Conservation (phyloP, 2,113 vertebrate genomes). For the Syngnathoides biaculeatus region DNA sequence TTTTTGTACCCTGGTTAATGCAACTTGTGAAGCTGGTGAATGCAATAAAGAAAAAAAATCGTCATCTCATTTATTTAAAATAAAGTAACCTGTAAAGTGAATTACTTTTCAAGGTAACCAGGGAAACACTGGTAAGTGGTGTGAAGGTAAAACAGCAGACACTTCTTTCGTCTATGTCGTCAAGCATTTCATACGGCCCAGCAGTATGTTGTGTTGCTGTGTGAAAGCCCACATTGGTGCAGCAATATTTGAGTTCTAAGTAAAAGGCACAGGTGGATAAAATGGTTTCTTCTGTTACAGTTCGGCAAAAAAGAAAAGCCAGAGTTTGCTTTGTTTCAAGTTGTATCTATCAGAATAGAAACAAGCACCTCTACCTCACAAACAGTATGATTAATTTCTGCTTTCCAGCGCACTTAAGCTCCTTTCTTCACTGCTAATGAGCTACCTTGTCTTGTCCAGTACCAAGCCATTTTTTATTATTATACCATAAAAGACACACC, state of each 20-base stretch:
- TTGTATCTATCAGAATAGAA: neutral
- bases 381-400: slow-evolving; percentile 7
- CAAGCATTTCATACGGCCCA: no score
- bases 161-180: neutral
- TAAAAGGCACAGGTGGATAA: neutral
- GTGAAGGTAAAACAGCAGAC: no score
- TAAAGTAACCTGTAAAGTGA: no score
- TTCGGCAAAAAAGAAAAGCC: neutral
- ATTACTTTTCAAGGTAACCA: no score
- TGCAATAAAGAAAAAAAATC: no score
- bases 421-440: slow-evolving; percentile 18
- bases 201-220: no score
- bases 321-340: neutral
- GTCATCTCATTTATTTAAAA: no score
- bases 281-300: neutral
- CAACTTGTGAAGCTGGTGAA: no score
- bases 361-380: neutral
- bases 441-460: slow-evolving; percentile 13
- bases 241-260: no score
- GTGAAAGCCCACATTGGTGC: neutral
- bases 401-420: neutral
- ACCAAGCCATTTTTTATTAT: slow-evolving; percentile 21
- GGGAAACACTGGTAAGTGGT: no score
- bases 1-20: no score
- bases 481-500: slow-evolving; percentile 38